Base-by-base conservation (phyloP, 2,888 invertebrate genomes). In the Dryocosmus kuriphilus region DNA sequence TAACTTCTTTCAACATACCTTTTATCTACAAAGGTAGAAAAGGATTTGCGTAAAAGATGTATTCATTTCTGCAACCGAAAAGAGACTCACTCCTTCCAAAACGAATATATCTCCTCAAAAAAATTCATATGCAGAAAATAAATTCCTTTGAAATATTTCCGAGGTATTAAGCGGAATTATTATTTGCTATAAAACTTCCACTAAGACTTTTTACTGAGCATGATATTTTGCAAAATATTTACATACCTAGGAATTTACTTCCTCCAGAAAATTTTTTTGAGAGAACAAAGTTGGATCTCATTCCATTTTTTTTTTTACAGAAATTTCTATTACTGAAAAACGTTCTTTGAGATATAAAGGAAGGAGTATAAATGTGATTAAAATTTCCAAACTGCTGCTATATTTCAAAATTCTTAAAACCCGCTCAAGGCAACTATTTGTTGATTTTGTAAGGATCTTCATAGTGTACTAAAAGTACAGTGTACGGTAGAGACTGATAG, bases 21-120 rank as follows among this genome's bases (percentile, higher is more conserved):
- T 22, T 57, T 57, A 24, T 57, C 57, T 24, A 57, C 24, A 57
- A 57, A 57, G 24, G 57, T 57, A 57, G 24, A 57, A 57, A 57
- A 57, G 14, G 57, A 57, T 57, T 57, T 57, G 24, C 24, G 14
- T 57, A 16, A 57, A 57, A 57, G 57, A 57, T 57, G 57, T 57
- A 57, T 57, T 57, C 57, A 11, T 57, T 57, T 57, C 57, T 57
- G 14, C 57, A 57, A 57, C 57, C 57, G 24, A 9, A 14, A 57
- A 57, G 57, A 57, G 57, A 57, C 57, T 24, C 7, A 24, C 57
- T 57, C 24, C 57, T 27, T 57, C 8, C 11, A 57, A 27, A 57
- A 57, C 57, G 57, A 57, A 57, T 51, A 57, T 57, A 57, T 24
- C 24, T 16, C 24, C 24, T 57, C 14, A 57, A 24, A 27, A 51